Percentiles rank a stretch among this genome's conserved stretches.
Conservation (phyloP, 2,113 vertebrate species). For the Takifugu bimaculatus region DNA sequence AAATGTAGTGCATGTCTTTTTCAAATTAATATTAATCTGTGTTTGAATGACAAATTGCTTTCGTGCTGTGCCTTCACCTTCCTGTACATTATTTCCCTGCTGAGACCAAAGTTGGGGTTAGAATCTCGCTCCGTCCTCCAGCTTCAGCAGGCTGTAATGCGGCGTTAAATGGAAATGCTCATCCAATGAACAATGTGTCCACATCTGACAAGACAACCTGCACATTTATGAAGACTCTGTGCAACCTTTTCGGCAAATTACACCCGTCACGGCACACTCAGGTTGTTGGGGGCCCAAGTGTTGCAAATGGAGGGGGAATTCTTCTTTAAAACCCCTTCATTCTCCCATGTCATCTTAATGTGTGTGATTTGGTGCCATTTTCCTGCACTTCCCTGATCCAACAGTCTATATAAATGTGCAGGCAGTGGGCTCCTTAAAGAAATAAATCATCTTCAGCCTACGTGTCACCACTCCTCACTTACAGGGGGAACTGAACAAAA, state of each 20-base stretch:
- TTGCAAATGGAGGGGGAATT: slow-evolving; percentile 15
- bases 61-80: slow-evolving; percentile 38
- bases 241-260: slow-evolving; percentile 62
- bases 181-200: slow-evolving; percentile 69
- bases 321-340: slow-evolving; percentile 28
- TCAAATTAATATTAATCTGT: slow-evolving; percentile 37
- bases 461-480: slow-evolving; percentile 20
- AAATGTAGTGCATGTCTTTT: slow-evolving; percentile 33
- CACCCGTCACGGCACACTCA: slow-evolving; percentile 20
- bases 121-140: slow-evolving; percentile 54
- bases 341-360: slow-evolving; percentile 35
- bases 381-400: slow-evolving; percentile 57
- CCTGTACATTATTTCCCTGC: slow-evolving; percentile 38
- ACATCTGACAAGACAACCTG: slow-evolving; percentile 66
- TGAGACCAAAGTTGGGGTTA: slow-evolving; percentile 54
- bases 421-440: slow-evolving; percentile 69
- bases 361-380: slow-evolving; percentile 35
- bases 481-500: slow-evolving; percentile 15
- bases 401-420: slow-evolving; percentile 57
- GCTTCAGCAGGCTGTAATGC: slow-evolving; percentile 61
- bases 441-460: slow-evolving; percentile 6
- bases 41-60: slow-evolving; percentile 36
- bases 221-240: slow-evolving; percentile 28
- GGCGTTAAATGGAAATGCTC: slow-evolving; percentile 70
- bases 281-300: slow-evolving; percentile 5